Evolutionary conservation across 1,140 invertebrate genomes (phyloP).

Genomic region (Chironomus tepperi): DNA sequence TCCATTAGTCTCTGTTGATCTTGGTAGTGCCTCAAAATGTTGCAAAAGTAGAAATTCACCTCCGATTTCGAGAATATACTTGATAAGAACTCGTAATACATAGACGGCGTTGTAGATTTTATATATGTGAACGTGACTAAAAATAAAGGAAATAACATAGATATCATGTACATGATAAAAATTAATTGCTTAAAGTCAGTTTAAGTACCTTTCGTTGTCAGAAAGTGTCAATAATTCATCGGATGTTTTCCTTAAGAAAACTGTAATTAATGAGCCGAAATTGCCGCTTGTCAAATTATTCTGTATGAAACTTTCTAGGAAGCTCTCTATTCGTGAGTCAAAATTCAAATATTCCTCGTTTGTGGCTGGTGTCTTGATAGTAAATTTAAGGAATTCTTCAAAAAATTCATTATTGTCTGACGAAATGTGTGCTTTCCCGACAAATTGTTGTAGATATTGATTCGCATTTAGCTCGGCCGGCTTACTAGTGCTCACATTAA

Average conservation of each 20-base stretch:
- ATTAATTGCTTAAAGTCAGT: conserved; percentile 22
- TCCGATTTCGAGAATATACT: conserved; percentile 77
- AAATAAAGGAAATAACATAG: conserved; percentile 24
- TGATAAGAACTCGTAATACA: conserved; percentile 77
- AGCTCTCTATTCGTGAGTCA: conserved; percentile 63
- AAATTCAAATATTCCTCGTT: conserved; percentile 72
- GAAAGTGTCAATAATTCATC: conserved; percentile 67
- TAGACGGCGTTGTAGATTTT: conserved; percentile 92
- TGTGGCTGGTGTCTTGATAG: conserved; percentile 8
- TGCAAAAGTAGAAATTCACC: conserved; percentile 60
- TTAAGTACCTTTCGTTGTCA: conserved; percentile 75
- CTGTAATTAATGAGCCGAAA: conserved; percentile 72
- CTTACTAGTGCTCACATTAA: conserved; percentile 58
- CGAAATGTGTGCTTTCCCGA: conserved; percentile 67
- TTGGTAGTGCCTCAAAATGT: conserved; percentile 56
- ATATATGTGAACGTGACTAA: conserved; percentile 47
- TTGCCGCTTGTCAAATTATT: conserved; percentile 84
- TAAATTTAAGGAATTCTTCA: conserved; percentile 75
- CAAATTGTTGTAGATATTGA: conserved; percentile 68
- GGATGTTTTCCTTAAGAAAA: conserved; percentile 67
- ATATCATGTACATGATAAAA: conserved; percentile 24
- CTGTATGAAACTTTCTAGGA: conserved; percentile 60
- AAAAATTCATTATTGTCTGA: conserved; percentile 82
- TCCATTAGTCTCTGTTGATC: conserved; percentile 30
- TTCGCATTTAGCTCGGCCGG: conserved; percentile 74